These are phyloP conservation scores for Argyra leucocephala DNA, from an alignment of 2,888 invertebrate species.

Conservation along the genomic window DNA sequence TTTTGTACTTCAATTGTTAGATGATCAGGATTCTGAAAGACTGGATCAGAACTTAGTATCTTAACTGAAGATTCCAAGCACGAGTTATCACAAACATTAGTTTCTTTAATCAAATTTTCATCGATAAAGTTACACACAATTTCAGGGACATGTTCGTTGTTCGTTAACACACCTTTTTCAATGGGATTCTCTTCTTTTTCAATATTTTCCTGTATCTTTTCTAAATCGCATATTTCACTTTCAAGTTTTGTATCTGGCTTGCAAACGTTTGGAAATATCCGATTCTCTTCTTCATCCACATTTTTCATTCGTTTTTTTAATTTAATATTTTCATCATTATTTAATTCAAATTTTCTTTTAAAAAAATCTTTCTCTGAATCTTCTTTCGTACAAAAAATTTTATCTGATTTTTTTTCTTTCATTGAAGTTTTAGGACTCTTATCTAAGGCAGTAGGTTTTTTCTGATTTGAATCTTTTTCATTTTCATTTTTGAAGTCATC, in stretches of 20 bases:
- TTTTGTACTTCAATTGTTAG: too few species aligned
- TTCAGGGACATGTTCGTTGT: constrained; percentile 2
- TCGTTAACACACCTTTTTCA: not conserved
- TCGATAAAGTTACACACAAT: too few species aligned
- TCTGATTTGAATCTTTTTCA: not conserved
- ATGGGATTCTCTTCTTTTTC: not conserved
- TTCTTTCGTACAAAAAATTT: not conserved
- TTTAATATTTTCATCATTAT: not conserved
- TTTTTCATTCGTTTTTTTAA: not conserved
- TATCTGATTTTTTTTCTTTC: not conserved
- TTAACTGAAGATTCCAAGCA: too few species aligned
- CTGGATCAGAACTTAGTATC: too few species aligned
- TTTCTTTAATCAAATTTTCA: too few species aligned
- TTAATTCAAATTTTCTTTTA: not conserved
- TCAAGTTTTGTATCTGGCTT: not conserved
- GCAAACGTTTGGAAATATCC: too few species aligned
- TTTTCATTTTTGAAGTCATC: not conserved
- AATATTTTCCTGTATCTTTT: too few species aligned
- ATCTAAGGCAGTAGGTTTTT: not conserved
- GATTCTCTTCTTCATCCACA: not conserved
- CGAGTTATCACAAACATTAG: too few species aligned
- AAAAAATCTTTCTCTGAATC: not conserved
- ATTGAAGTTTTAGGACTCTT: not conserved
- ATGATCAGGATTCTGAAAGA: too few species aligned
- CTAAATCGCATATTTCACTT: constrained; percentile 13